These are phyloP conservation scores for Cercopithecus hamlyni DNA, from an alignment of 2,797 vertebrate species.

Conservation along the genomic window DNA sequence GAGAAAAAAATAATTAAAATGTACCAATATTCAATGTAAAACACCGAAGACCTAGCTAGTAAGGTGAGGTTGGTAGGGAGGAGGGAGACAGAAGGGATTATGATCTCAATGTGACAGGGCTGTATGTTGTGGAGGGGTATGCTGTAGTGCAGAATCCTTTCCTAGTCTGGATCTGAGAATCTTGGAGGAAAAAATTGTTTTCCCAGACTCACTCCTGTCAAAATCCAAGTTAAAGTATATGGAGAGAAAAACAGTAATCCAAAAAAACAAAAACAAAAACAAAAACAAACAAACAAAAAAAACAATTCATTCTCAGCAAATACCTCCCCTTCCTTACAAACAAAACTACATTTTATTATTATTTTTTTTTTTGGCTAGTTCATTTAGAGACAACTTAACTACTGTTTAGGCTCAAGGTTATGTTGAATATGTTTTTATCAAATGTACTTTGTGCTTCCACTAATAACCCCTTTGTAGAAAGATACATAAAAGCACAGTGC, in stretches of 20 bases:
- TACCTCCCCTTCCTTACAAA: background rate
- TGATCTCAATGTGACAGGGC: background rate
- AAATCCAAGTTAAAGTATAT: conserved; percentile 8
- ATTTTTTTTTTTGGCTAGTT: conserved; percentile 2
- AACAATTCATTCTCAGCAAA: background rate
- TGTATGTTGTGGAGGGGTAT: background rate
- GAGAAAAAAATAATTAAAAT: conserved; percentile 35
- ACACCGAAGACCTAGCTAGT: background rate
- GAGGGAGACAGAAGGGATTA: background rate
- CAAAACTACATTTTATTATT: background rate
- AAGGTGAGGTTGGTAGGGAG: background rate
- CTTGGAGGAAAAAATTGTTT: background rate
- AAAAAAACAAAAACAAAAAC: background rate
- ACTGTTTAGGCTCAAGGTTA: background rate
- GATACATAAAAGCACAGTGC: background rate
- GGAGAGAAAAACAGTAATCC: background rate
- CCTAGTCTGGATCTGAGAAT: background rate
- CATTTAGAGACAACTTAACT: conserved; percentile 36
- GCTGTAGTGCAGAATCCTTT: background rate
- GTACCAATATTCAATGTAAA: background rate
- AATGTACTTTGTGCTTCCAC: background rate
- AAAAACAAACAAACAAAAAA: background rate
- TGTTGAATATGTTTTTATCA: conserved; percentile 26
- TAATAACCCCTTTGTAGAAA: background rate
- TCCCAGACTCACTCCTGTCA: background rate